These are phyloP conservation scores for Drosophila lacicola DNA, from an alignment of 2,888 invertebrate genomes.

Conservation along the genomic window DNA sequence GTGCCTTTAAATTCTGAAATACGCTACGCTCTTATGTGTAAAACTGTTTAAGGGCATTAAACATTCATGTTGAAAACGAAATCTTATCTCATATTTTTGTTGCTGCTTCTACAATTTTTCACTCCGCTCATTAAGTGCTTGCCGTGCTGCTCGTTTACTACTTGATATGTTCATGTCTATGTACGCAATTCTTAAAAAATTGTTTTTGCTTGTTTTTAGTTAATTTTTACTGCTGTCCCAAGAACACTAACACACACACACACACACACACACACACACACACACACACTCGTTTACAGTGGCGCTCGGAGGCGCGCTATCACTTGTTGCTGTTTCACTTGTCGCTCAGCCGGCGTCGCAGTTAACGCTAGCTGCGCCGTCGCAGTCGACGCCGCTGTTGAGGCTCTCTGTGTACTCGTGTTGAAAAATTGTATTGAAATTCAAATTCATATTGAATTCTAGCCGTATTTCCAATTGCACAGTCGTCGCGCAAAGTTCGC, in stretches of 20 bases:
- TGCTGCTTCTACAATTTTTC: slow-evolving; percentile 45
- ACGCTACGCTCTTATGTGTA: not conserved
- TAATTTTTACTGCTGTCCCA: slow-evolving; percentile 42
- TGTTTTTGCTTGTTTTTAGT: slow-evolving; percentile 27
- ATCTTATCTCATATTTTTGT: not conserved
- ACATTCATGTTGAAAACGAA: slow-evolving; percentile 20
- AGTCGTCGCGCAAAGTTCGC: slow-evolving; percentile 66
- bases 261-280: slow-evolving; percentile 10
- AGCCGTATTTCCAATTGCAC: slow-evolving; percentile 76
- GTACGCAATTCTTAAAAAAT: slow-evolving; percentile 29
- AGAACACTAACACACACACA: slow-evolving; percentile 5
- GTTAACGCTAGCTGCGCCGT: slow-evolving; percentile 17
- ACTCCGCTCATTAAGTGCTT: slow-evolving; percentile 41
- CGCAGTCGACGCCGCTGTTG: slow-evolving; percentile 23
- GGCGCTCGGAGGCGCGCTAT: slow-evolving; percentile 49
- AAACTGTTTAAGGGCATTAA: slow-evolving; percentile 6
- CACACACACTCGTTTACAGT: not conserved
- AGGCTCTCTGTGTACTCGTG: slow-evolving; percentile 28
- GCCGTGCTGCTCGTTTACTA: slow-evolving; percentile 19
- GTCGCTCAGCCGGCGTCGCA: slow-evolving; percentile 39
- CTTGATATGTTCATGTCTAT: slow-evolving; percentile 47
- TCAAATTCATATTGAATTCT: slow-evolving; percentile 73
- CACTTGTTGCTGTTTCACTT: slow-evolving; percentile 70
- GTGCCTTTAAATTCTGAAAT: not conserved
- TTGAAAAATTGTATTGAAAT: slow-evolving; percentile 74